Conservation (phyloP, 2,113 vertebrate species). For the Oreotrochilus melanogaster region DNA sequence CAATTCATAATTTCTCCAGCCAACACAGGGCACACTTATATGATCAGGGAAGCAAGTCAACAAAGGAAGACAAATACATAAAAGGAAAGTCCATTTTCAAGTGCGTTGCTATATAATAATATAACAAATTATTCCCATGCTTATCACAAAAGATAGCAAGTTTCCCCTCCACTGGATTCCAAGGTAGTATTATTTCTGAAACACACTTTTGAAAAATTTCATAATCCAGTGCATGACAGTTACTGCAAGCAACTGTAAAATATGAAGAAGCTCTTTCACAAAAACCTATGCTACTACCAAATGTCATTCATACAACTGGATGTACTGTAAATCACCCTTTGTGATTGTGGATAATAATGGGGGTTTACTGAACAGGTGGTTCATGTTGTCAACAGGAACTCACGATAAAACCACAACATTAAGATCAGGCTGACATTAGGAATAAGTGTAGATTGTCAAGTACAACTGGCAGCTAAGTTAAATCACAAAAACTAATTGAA, state of each 20-base stretch:
- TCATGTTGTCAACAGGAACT: not conserved
- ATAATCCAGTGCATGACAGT: not conserved
- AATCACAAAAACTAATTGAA: not conserved
- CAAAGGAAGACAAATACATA: not conserved
- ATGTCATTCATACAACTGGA: not conserved
- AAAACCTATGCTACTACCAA: not conserved
- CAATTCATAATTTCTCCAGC: not conserved
- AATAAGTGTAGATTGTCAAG: not conserved
- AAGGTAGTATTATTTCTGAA: not conserved
- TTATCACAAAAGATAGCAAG: not conserved
- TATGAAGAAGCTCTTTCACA: constrained; percentile 1
- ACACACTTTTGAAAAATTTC: not conserved
- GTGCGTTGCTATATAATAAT: not conserved
- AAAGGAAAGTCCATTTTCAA: not conserved
- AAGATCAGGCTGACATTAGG: not conserved
- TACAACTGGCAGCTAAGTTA: not conserved
- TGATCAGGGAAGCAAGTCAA: not conserved
- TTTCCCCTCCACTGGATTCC: not conserved
- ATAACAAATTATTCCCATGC: not conserved
- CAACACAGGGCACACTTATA: not conserved
- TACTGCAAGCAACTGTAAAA: constrained; percentile 3
- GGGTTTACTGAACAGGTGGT: not conserved
- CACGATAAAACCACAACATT: not conserved
- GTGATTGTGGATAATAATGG: not conserved
- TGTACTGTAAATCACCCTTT: not conserved